Evolutionary conservation across 2,888 invertebrate genomes (phyloP), one percentile per base, ranked within the genome.

Genomic region (Polydrusus pterygomalis): DNA sequence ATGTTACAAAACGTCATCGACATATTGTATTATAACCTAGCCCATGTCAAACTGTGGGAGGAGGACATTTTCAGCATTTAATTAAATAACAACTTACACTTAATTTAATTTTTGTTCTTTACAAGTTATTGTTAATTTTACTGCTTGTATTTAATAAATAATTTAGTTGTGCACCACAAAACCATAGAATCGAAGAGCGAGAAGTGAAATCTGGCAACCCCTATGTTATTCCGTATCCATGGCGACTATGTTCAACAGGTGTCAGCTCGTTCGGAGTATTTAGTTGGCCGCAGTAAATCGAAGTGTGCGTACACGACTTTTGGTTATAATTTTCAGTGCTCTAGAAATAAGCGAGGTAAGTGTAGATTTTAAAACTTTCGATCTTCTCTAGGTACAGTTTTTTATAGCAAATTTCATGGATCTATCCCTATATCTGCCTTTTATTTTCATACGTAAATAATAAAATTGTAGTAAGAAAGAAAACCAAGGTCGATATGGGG

Each of bases 151-250:
- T n/a, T n/a, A n/a, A n/a, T n/a, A n/a, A n/a, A n/a, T n/a, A n/a
- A n/a, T n/a, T n/a, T n/a, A n/a, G n/a, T n/a, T n/a, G n/a, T n/a
- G 43, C 43, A 47, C 47, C 47, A 43, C 43, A 43, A 43, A 43
- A 43, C 6, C 13, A 43, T n/a, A 43, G 43, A 43, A 43, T 9
- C n/a, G 11, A 43, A 43, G 43, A 43, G 43, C 43, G n/a, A 43
- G 43, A 43, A 43, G 43, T 43, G n/a, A 43, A 43, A 43, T 43
- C 43, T 43, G 43, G 43, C 43, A 43, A 43, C 43, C n/a, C 43
- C 43, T 43, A 43, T n/a, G 43, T 13, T 43, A 43, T n/a, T n/a
- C n/a, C n/a, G n/a, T n/a, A n/a, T 43, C 43, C 13, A 10, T 43
- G 43, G 43, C 43, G n/a, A n/a, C 43, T 43, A 43, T 43, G 34